phyloP scores from a whole-genome alignment of 2,113 vertebrate species.

The Tetraodon nigroviridis region DNA sequence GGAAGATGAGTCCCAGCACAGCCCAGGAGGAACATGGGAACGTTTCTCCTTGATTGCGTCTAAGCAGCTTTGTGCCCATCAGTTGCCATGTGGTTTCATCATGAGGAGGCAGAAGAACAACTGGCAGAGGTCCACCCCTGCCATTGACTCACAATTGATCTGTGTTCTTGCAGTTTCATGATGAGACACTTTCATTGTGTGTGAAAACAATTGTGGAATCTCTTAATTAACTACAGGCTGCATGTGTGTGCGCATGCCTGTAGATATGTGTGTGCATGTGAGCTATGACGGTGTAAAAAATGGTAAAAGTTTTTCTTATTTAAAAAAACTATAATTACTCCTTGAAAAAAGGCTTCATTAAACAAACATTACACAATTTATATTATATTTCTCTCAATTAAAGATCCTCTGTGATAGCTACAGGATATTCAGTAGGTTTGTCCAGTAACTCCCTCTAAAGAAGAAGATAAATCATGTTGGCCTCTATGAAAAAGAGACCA shows the following conservation, averaged over 20 bases:
- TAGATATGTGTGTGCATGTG: not conserved
- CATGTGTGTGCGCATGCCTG: constrained; percentile 12
- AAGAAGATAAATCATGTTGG: not conserved
- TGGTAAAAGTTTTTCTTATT: too few relatives aligned
- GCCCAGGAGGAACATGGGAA: constrained; percentile 37
- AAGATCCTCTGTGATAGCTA: too few relatives aligned
- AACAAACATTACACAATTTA: too few relatives aligned
- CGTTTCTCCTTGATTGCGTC: constrained; percentile 53
- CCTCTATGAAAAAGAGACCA: not conserved
- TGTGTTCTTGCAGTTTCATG: constrained; percentile 33
- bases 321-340: too few relatives aligned
- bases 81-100: constrained; percentile 41
- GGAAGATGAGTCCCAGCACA: constrained; percentile 54
- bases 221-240: constrained; percentile 15
- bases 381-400: too few relatives aligned
- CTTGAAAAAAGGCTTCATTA: too few relatives aligned
- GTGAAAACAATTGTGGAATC: constrained; percentile 34
- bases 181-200: constrained; percentile 43
- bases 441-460: too few relatives aligned
- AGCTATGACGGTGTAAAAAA: too few relatives aligned
- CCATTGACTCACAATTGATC: constrained; percentile 28
- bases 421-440: too few relatives aligned
- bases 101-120: constrained; percentile 30
- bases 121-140: constrained; percentile 33
- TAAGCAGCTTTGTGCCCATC: constrained; percentile 59